phyloP scores from a whole-genome alignment of 30 jellyfish, hydroid and myxozoan species.

The Aurelia aurita region DNA sequence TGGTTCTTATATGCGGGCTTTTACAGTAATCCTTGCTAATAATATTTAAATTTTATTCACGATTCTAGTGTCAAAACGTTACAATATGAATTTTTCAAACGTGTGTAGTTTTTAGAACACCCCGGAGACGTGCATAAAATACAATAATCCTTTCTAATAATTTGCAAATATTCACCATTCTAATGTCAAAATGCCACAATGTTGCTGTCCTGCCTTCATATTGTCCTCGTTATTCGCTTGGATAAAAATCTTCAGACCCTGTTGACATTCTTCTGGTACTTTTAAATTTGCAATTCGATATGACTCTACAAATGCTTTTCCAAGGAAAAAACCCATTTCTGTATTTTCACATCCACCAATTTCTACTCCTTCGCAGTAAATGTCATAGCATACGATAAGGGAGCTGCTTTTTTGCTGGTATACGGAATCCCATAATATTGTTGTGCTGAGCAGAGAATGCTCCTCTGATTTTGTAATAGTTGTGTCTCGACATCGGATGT shows the following conservation, averaged over 20 bases:
- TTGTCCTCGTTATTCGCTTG: conserved; percentile 27
- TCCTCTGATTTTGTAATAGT: background rate
- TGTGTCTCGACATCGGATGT: conserved; percentile 55
- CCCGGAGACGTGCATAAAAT: no score
- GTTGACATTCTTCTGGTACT: background rate
- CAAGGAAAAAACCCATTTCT: conserved; percentile 32
- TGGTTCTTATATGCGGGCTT: no score
- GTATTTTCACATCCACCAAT: background rate
- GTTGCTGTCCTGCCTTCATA: conserved; percentile 13
- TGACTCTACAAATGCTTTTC: conserved; percentile 44
- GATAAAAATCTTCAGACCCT: background rate
- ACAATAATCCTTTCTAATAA: no score
- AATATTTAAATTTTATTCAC: background rate
- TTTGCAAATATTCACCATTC: conserved; percentile 19
- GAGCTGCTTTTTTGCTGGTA: background rate
- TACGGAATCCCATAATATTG: conserved; percentile 31
- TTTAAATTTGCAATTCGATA: conserved; percentile 26
- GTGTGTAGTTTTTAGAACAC: no score
- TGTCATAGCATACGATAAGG: conserved; percentile 16
- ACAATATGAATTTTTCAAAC: no score
- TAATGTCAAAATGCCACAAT: conserved; percentile 26
- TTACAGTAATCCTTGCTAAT: no score
- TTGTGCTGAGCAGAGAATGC: conserved; percentile 12
- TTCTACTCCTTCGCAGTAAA: conserved; percentile 3
- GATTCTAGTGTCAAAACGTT: conserved; percentile 10